phyloP scores from a whole-genome alignment of 2,797 vertebrate genomes.

The Okamejei kenojei region DNA sequence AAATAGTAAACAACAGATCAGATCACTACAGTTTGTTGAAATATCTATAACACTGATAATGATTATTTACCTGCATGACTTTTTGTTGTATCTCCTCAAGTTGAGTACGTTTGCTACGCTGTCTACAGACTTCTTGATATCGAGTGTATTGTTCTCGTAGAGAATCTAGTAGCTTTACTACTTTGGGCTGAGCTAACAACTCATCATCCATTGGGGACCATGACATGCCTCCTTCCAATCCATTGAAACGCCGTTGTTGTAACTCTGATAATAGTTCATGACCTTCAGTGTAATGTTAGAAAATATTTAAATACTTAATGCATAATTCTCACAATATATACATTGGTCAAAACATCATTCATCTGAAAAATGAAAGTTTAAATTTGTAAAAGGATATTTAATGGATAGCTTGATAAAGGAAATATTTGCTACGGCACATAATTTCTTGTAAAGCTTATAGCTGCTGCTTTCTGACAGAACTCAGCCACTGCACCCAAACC shows the following conservation, averaged over 20 bases:
- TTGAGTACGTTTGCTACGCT: constrained; percentile 86
- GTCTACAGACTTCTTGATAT: constrained; percentile 91
- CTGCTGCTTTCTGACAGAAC: neutral
- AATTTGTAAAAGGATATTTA: neutral
- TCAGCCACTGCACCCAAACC: neutral
- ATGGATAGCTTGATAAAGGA: neutral
- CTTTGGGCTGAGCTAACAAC: constrained; percentile 91
- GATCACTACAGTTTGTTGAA: neutral
- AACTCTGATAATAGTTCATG: constrained; percentile 91
- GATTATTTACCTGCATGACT: constrained; percentile 83
- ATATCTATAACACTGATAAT: neutral
- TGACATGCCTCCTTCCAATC: constrained; percentile 80
- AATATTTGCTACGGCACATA: neutral
- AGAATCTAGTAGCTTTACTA: constrained; percentile 90
- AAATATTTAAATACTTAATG: neutral
- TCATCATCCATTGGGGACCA: constrained; percentile 98
- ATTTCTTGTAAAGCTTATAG: neutral
- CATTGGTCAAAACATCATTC: neutral
- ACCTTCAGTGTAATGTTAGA: constrained; percentile 56
- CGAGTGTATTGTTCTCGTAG: constrained; percentile 87
- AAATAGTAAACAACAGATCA: neutral
- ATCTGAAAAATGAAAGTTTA: neutral
- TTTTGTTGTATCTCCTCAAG: constrained; percentile 94
- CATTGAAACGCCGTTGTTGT: constrained; percentile 90
- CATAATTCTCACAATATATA: neutral